Base-by-base conservation (phyloP, 2,888 invertebrate genomes). In the Lagria hirta region DNA sequence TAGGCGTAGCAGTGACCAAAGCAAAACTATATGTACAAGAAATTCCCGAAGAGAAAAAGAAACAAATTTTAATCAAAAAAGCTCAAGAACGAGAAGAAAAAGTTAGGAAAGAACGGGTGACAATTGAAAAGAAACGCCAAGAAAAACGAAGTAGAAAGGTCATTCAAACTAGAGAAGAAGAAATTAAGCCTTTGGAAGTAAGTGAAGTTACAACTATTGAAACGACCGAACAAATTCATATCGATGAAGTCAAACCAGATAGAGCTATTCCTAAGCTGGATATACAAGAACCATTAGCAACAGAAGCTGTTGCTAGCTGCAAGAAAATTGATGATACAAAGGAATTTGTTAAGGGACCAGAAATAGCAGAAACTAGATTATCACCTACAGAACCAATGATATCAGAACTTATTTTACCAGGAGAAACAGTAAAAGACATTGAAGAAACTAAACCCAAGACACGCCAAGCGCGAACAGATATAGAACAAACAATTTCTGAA, bases 1-100 rank as follows among this genome's bases (percentile, higher is more conserved):
- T 88, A 43, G 93, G 93, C 29, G 80, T 86, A 72, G 85, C 84
- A 15, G 76, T 82, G 32, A 86, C 89, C 1, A 86, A 86, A 70
- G 89, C 85, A 4, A 85, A 84, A 68, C 73, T 93, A 26, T 82
- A 83, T 62, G 83, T 90, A 24, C 76, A 81, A 51, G 73, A 72
- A 57, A 69, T 74, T 22, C 70, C 70, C 5, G 60, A 75, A 68
- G 74, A 73, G 22, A 68, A 73, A 54, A 74, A 70, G 55, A 72
- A 73, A 54, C 68, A 66, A 54, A 58, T 71, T 8, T 53, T 65
- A 13, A 28, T 70, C 3, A 68, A 69, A 45, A 68, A 65, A 54
- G 73, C 73, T 12, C 73, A 75, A 62, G 74, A 76, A 62, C 64
- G 73, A 28, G 73, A 72, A 57, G 75, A 79, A 61, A 77, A 72